These are phyloP conservation scores for Porites divaricata DNA, from an alignment of 92 coral and sea anemone genomes.

Conservation along the genomic window DNA sequence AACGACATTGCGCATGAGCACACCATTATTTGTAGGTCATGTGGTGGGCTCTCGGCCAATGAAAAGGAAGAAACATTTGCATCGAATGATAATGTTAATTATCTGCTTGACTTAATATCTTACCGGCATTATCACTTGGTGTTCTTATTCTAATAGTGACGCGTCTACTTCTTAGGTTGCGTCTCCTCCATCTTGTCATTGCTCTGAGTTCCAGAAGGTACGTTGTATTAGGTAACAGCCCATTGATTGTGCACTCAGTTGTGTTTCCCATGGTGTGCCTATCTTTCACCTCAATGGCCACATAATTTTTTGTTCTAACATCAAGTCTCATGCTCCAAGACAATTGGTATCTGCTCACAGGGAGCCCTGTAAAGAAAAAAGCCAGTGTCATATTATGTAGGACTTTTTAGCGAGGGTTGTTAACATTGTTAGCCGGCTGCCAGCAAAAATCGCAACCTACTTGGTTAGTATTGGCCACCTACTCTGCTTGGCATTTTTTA, in stretches of 20 bases:
- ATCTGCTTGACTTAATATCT: too few species aligned
- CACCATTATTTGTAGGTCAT: too few species aligned
- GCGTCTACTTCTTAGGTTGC: conserved; percentile 53
- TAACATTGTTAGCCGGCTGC: too few species aligned
- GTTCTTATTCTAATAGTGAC: conserved; percentile 58
- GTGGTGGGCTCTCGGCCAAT: too few species aligned
- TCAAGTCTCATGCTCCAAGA: conserved; percentile 61
- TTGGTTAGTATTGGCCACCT: too few species aligned
- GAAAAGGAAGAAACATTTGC: too few species aligned
- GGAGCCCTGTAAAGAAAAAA: conserved; percentile 50
- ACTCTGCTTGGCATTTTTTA: too few species aligned
- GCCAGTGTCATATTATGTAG: too few species aligned
- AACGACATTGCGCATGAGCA: too few species aligned
- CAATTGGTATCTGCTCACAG: conserved; percentile 59
- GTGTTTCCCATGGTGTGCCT: conserved; percentile 26
- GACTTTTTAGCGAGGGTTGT: too few species aligned
- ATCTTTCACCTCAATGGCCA: conserved; percentile 13
- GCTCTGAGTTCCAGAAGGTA: conserved; percentile 73
- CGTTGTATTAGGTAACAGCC: conserved; percentile 51
- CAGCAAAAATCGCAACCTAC: too few species aligned
- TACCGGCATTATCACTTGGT: not conserved
- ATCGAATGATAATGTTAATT: too few species aligned
- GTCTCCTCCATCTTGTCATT: conserved; percentile 38
- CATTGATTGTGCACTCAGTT: conserved; percentile 36
- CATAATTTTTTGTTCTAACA: not conserved